Base-by-base conservation (phyloP, 2,113 vertebrate species). In the Oreochromis spilurus region DNA sequence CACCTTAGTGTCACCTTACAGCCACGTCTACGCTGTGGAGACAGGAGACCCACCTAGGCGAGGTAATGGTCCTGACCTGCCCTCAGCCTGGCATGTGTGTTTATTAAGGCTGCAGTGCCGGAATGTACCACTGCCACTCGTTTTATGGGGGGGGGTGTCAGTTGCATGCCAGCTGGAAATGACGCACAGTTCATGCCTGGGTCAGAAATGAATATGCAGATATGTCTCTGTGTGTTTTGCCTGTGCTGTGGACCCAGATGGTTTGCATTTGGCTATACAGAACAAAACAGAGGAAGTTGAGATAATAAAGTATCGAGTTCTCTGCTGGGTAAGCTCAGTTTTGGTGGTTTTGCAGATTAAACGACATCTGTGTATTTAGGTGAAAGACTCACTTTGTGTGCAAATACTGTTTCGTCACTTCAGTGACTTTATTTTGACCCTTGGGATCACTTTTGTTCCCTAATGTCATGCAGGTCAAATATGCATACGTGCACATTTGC, bases 1-100 rank as follows among this genome's bases (percentile, higher is more conserved):
- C 86, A 43, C 57, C 43, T 86, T 53, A 60, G 90, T 92, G 90
- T 95, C 93, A 83, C 81, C 82, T 95, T 94, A 90, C 94, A 86
- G 82, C 54, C 13, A 1, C 3, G 34, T 84, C 83, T 83, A 43
- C 1, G 12, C 67, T 0, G 4, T 26, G 24, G 21, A 85, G 62
- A 65, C 83, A 16, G 72, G 84, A 60, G 87, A 88, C 92, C 81
- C 85, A 77, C 85, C 84, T 60, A 54, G 65, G 72, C 55, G 57
- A 65, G 78, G 87, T 88, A 92, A 78, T 70, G 80, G 34, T 17
- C 70, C 75, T 92, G 94, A 93, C 95, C 92, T 87, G 93, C 84
- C 54, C 83, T 88, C 79, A 84, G 91, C 94, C 90, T 84, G 29
- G 60, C 50, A 72, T 81, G 70, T 87, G 88, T 92, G 87, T 89